Evolutionary conservation across 2,113 vertebrate species (phyloP).

Genomic region (Actinemys pallida): DNA sequence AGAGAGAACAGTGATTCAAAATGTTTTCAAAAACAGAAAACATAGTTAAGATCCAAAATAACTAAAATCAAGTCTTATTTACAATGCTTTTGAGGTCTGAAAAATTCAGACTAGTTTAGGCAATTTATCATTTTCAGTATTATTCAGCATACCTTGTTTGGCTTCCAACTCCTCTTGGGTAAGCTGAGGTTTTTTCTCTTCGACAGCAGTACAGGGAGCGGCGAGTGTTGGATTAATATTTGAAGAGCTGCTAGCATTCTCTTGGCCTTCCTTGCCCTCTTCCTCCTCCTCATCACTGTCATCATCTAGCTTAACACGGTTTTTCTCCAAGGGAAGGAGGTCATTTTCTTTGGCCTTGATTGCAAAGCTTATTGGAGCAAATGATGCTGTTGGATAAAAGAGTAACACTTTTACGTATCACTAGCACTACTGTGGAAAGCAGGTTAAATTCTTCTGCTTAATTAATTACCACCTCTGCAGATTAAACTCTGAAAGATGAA

Average conservation of each 20-base stretch:
- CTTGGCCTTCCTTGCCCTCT: constrained; percentile 84
- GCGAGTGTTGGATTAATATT: constrained; percentile 66
- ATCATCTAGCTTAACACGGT: constrained; percentile 93
- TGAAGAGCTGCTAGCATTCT: constrained; percentile 66
- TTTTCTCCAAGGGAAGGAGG: constrained; percentile 95
- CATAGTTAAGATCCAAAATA: not conserved
- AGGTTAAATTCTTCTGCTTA: not conserved
- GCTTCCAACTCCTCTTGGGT: constrained; percentile 95
- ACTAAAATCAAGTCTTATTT: not conserved
- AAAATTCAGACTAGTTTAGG: not conserved
- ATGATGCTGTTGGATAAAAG: constrained; percentile 84
- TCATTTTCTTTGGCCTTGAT: constrained; percentile 98
- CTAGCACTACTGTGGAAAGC: not conserved
- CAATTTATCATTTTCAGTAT: not conserved
- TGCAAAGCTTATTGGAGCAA: constrained; percentile 98
- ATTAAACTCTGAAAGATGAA: not conserved
- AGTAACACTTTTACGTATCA: constrained; percentile 12
- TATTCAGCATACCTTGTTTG: constrained; percentile 89
- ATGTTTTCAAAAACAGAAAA: not conserved
- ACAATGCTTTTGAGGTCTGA: not conserved
- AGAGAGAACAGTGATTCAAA: not conserved
- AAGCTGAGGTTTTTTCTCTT: constrained; percentile 92
- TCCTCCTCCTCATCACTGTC: constrained; percentile 93
- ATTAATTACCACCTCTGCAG: not conserved
- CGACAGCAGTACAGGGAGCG: constrained; percentile 69